These are phyloP conservation scores for Tillus elongatus DNA, from an alignment of 2,888 invertebrate species.

Conservation along the genomic window DNA sequence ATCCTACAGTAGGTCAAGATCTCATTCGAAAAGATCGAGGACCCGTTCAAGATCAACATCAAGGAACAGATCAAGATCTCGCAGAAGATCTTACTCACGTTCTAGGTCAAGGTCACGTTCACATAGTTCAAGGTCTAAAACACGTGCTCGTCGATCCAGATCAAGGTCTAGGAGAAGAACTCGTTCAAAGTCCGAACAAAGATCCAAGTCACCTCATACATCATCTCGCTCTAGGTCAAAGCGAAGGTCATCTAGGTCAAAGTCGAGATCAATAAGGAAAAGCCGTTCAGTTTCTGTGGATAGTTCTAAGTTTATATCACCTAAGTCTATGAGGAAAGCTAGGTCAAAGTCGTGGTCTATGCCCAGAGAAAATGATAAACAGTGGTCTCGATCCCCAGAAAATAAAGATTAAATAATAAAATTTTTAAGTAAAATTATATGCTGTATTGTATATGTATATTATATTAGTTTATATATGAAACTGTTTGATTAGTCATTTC, in stretches of 20 bases:
- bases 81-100: neutral
- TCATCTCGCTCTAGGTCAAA: conserved; percentile 24
- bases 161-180: conserved; percentile 17
- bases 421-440: no score
- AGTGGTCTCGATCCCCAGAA: conserved; percentile 48
- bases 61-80: conserved; percentile 31
- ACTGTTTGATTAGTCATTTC: no score
- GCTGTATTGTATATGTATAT: no score
- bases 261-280: conserved; percentile 14
- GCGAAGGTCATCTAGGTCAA: conserved; percentile 14
- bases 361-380: conserved; percentile 43
- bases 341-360: conserved; percentile 55
- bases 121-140: conserved; percentile 28
- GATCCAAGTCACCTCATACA: conserved; percentile 18
- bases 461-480: no score
- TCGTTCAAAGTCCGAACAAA: conserved; percentile 13
- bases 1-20: conserved; percentile 25
- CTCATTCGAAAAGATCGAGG: conserved; percentile 20
- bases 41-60: conserved; percentile 32
- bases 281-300: conserved; percentile 30
- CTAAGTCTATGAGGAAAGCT: conserved; percentile 32
- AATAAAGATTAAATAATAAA: no score
- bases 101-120: conserved; percentile 18
- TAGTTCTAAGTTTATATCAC: conserved; percentile 36
- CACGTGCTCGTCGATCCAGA: conserved; percentile 21